Evolutionary conservation across 2,797 vertebrate species (phyloP).

Genomic region (Urocyon cinereoargenteus): DNA sequence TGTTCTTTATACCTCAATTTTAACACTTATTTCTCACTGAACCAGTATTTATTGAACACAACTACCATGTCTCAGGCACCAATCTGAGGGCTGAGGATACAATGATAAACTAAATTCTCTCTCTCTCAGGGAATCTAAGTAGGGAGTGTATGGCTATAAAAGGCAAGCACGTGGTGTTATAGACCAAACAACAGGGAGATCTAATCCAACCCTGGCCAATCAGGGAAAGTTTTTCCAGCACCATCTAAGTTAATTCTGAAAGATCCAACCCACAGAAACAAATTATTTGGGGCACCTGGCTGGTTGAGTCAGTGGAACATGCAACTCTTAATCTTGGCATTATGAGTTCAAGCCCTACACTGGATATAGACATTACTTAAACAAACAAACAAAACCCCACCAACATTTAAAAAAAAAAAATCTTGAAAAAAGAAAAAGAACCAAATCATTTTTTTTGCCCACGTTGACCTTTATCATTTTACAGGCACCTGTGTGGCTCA

Average conservation of each 20-base stretch:
- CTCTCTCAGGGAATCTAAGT: not conserved
- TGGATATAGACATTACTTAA: not conserved
- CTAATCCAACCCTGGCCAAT: not conserved
- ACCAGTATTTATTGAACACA: constrained; percentile 41
- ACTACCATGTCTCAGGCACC: not conserved
- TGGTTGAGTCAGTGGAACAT: not conserved
- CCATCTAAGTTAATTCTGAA: constrained; percentile 44
- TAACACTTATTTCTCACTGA: constrained; percentile 40
- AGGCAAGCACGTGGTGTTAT: not conserved
- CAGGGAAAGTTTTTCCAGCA: not conserved
- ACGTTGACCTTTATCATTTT: constrained; percentile 15
- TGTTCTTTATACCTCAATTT: not conserved
- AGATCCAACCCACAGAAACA: constrained; percentile 21
- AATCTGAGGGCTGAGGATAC: not conserved
- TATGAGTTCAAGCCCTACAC: not conserved
- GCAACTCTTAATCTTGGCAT: not conserved
- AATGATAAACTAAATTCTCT: constrained; percentile 25
- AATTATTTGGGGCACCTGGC: not conserved
- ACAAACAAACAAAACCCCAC: too few relatives aligned
- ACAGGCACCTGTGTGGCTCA: not conserved
- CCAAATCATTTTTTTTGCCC: not conserved
- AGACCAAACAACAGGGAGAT: constrained; percentile 26
- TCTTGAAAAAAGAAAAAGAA: not conserved
- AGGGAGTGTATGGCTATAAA: not conserved
- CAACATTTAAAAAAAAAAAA: not conserved